Base-by-base conservation (phyloP, 2,113 vertebrate species). In the Rostratula benghalensis region DNA sequence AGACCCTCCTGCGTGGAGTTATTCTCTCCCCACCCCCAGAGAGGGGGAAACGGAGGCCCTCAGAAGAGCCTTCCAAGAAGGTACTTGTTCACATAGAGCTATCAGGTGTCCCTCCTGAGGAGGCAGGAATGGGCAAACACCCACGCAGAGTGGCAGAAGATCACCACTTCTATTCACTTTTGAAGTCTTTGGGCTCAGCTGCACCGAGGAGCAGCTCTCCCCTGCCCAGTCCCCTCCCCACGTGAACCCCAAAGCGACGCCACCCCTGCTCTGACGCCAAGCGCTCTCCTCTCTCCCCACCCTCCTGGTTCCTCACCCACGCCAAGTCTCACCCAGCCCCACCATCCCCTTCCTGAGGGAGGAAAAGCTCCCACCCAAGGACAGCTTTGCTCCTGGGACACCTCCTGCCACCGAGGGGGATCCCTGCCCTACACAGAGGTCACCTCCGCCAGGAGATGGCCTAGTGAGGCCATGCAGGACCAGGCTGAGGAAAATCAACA, bases 381-480 rank as follows among this genome's bases (percentile, higher is more conserved):
- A 41, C 4, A 43, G 27, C 41, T 41, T 25, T 46, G 59, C 61
- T 25, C 51, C 11, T 21, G 71, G 53, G 35, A 11, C 11, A 5
- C 39, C 51, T 78, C 35, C 54, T 53, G 37, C 31, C 76, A 20
- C 33, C 1, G 9, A 18, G 14, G 31, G 13, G 22, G 25, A 60
- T 35, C 68, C n/a, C 48, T 10, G 6, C 6, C 50, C 68, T n/a
- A 35, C 23, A 6, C 31, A 21, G 24, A 39, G 9, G 18, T 28
- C 48, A n/a, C 6, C 37, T 33, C 37, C 30, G 30, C 41, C n/a
- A 14, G 16, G n/a, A 39, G 17, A 35, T 1, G 1, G 21, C 6
- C 6, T 2, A 30, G 11, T 1, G 13, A 61, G 45, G 39, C 24
- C 53, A 24, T 1, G 7, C 3, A 9, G 33, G 21, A 59, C 18